Evolutionary conservation across 1,140 invertebrate genomes (phyloP), one percentile per base, ranked within the genome.

Genomic region (Drosophila eugracilis): DNA sequence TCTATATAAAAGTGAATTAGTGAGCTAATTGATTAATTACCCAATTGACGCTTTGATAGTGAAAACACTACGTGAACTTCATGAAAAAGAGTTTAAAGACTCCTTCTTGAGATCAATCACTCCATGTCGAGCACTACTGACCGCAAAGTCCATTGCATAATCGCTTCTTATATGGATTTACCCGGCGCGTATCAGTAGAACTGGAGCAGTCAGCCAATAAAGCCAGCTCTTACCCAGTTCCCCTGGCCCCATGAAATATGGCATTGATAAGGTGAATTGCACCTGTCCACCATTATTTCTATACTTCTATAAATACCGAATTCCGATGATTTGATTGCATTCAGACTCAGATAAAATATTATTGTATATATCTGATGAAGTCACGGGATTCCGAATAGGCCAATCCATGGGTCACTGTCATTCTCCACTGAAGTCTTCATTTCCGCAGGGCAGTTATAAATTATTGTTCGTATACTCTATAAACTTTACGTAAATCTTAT

Each of bases 111-210:
- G 39, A 14, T 14, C 15, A 15, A 7, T 45, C n/a, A 28, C 47
- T 47, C 17, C 9, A 10, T 19, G 26, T 44, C 6, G 4, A 9
- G 9, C 5, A 1, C 24, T 30, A 28, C 2, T 3, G 6, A 17
- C 12, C 24, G 12, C 14, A 17, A 39, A 47, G 15, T 21, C 34
- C 19, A 73, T 85, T 85, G 73, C 81, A 77, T 86, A 85, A 85
- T 77, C 81, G 44, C 12, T 47, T 47, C 9, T 70, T 26, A 57
- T 76, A 69, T 80, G 73, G 76, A 73, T 76, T 76, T 76, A 44
- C 70, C 58, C 26, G 32, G 1, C 54, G 37, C 57, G 30, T 74
- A 73, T 70, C 70, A 72, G 49, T 17, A 26, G n/a, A 58, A 48
- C n/a, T 45, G 47, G 26, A 57, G 49, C 42, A 71, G 50, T 32